A percentile compares a stretch with the other conserved stretches of the same genome.
These are phyloP conservation scores for Tillus elongatus DNA, from an alignment of 2,888 invertebrate genomes.

Conservation along the genomic window DNA sequence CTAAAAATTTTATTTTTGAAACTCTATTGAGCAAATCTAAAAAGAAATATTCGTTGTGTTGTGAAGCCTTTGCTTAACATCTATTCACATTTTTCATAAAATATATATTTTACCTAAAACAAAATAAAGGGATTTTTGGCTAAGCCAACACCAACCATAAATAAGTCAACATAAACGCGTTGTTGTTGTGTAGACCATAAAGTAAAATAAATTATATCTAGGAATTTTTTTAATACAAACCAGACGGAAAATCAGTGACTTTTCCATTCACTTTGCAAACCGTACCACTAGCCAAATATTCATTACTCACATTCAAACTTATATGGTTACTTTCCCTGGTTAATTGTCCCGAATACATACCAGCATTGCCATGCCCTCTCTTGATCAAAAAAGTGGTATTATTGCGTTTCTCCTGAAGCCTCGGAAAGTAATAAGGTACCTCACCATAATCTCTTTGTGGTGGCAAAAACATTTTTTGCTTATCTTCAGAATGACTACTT, in stretches of 20 bases:
- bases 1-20: too few species aligned
- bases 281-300: constrained; percentile 30
- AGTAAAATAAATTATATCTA: too few species aligned
- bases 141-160: too few species aligned
- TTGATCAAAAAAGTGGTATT: constrained; percentile 48
- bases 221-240: constrained; percentile 51
- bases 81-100: too few species aligned
- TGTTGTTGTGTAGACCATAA: too few species aligned
- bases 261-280: constrained; percentile 45
- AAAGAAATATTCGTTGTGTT: too few species aligned
- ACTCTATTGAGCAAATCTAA: too few species aligned
- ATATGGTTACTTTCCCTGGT: constrained; percentile 33
- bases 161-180: too few species aligned
- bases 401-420: constrained; percentile 41
- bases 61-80: too few species aligned
- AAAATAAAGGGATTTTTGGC: too few species aligned
- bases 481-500: constrained; percentile 31
- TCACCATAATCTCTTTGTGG: constrained; percentile 32
- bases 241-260: constrained; percentile 65
- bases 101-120: too few species aligned
- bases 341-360: constrained; percentile 54
- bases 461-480: constrained; percentile 39
- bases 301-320: constrained; percentile 43
- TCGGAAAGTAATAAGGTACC: constrained; percentile 41
- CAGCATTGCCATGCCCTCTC: constrained; percentile 54